Evolutionary conservation across 2,888 invertebrate species (phyloP), one percentile per base, ranked within the genome.

Genomic region (Leucophora obtusa): DNA sequence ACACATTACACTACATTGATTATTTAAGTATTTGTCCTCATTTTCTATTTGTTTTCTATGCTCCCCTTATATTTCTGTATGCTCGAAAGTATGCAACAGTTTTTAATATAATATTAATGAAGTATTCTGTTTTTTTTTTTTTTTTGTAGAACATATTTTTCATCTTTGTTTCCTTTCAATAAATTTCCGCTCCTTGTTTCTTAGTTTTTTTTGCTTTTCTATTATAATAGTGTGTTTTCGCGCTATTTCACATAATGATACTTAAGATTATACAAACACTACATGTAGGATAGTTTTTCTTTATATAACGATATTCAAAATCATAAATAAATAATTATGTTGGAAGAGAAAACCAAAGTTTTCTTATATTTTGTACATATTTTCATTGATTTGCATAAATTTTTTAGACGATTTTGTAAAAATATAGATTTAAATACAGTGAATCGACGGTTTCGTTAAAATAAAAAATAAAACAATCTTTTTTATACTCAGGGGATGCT

Each of bases 1-100:
- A 59, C 47, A 71, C 15, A 69, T 69, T 65, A 65, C 71, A 66
- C 63, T 65, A 65, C 70, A 65, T 53, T 71, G 71, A 65, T 47
- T 77, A 54, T 47, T 71, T 71, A 59, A 77, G 77, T 71, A 35
- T 47, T 77, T 66, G 75, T 58, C 43, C 70, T 77, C 51, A 54
- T 71, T 77, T 71, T 21, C 4, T 33, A 17, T 65, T 35, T 3
- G 4, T 11, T 54, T 18, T 53, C 21, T 53, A 10, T 53, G 8
- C 21, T 53, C 53, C 17, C 9, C 18, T 14, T 24, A 17, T 9
- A 53, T 54, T 24, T 54, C 10, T 24, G 9, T 54, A 18, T 43
- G n/a, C 65, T 54, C 33, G 11, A 21, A 66, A 54, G 54, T 66
- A 77, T 71, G 77, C 71, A 77, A 71, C 77, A 77, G 54, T 65